Base-by-base conservation (phyloP, 2,113 vertebrate species). In the Paradisaea rubra region DNA sequence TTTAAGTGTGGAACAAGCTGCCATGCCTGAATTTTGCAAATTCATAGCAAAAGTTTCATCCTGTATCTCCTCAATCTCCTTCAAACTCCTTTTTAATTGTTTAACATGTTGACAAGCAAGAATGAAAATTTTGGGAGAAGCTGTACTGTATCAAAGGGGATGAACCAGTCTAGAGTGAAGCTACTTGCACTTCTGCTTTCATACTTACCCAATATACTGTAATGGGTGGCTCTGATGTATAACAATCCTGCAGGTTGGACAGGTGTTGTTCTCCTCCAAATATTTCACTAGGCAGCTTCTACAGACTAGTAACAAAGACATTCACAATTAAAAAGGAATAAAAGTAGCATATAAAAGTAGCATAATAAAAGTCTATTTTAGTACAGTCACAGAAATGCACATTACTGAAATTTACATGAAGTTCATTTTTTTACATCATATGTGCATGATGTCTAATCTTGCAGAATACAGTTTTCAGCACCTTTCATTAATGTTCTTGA, bases 171-270 rank as follows among this genome's bases (percentile, higher is more conserved):
- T 11, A 30, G 5, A 63, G 17, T 72, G 49, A 92, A 82, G 17
- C 10, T 44, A 66, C 18, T 30, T 59, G 6, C 4, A 60, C 12
- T 74, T 90, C 37, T 65, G 9, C 20, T 92, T 70, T 73, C n/a
- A 54, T 68, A 95, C 99, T 98, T 95, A 99, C 99, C 99, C 99
- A 31, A 99, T 99, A 84, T 99, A 99, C 97, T 99, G 99, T 96
- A 99, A 98, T 3, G 99, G 99, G 97, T 99, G 99, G 94, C 99
- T 99, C 98, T 99, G 99, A 96, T 99, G 99, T 98, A 99, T 99
- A 96, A 99, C 99, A 86, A 99, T 99, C 97, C 99, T 98, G 97
- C 99, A 99, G 5, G 99, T 99, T 33, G 99, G 99, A 82, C 99
- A 99, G 39, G 99, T 99, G 98, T 99, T 99, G 97, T 99, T 99